These are phyloP conservation scores for Pachydiplax longipennis DNA, from an alignment of 2,888 invertebrate species.

Conservation along the genomic window DNA sequence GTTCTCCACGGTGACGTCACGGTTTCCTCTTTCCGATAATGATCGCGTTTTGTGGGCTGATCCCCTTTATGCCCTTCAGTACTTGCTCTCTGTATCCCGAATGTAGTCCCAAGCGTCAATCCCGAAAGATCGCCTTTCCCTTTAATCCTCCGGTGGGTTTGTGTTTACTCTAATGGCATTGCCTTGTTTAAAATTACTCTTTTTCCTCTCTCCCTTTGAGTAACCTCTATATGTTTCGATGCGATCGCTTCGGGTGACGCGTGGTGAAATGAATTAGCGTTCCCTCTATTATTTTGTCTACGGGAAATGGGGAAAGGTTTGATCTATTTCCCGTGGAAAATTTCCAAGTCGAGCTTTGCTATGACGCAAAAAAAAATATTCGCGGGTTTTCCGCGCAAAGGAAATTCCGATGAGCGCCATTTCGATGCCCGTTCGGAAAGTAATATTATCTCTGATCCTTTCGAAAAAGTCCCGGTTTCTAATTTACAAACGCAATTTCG, in stretches of 20 bases:
- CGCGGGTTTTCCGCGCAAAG: too few species aligned
- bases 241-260: neutral
- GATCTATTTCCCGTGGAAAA: too few species aligned
- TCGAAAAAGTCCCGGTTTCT: too few species aligned
- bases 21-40: neutral
- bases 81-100: neutral
- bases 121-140: neutral
- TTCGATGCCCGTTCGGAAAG: too few species aligned
- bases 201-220: neutral
- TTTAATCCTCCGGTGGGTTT: neutral
- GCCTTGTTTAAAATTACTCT: neutral
- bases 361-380: too few species aligned
- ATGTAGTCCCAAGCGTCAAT: neutral
- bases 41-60: neutral
- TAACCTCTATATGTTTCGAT: neutral
- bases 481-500: too few species aligned
- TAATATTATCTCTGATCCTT: too few species aligned
- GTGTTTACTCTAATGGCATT: neutral
- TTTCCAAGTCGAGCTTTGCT: too few species aligned
- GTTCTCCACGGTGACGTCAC: neutral
- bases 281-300: neutral
- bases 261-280: neutral
- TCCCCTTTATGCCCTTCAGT: neutral
- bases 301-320: too few species aligned
- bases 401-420: too few species aligned